phyloP scores from a whole-genome alignment of 2,113 vertebrate species.

The Anser cygnoides region DNA sequence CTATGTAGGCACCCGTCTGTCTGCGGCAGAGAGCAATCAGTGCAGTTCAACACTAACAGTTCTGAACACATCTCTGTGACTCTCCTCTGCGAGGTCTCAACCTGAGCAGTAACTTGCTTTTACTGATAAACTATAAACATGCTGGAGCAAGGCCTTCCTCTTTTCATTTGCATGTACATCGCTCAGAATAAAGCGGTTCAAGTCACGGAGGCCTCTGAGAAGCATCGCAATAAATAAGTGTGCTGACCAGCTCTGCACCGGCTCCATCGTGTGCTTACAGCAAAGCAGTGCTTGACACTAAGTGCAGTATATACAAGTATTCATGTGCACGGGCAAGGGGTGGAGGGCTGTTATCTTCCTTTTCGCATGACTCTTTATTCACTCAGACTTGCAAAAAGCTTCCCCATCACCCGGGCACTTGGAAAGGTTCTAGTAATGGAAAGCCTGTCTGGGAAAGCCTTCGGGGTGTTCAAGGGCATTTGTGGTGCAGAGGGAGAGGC shows the following conservation, averaged over 20 bases:
- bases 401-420: no score
- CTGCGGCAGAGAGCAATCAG: background rate
- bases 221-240: accelerated
- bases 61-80: background rate
- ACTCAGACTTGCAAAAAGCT: background rate
- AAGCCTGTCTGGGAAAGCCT: background rate
- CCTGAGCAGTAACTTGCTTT: background rate
- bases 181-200: background rate
- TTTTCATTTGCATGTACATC: accelerated
- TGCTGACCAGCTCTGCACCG: accelerated
- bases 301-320: accelerated
- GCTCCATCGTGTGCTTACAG: background rate
- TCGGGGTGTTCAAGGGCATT: accelerated
- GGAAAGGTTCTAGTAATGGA: accelerated
- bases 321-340: background rate
- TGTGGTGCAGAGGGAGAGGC: accelerated
- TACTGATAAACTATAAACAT: background rate
- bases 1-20: background rate
- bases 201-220: background rate
- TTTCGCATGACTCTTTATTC: background rate
- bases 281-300: background rate
- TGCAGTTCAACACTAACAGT: accelerated
- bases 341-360: background rate
- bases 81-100: background rate
- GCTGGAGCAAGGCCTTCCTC: background rate